phyloP scores from a whole-genome alignment of 1,140 invertebrate species.

The Chironomus striatipennis region DNA sequence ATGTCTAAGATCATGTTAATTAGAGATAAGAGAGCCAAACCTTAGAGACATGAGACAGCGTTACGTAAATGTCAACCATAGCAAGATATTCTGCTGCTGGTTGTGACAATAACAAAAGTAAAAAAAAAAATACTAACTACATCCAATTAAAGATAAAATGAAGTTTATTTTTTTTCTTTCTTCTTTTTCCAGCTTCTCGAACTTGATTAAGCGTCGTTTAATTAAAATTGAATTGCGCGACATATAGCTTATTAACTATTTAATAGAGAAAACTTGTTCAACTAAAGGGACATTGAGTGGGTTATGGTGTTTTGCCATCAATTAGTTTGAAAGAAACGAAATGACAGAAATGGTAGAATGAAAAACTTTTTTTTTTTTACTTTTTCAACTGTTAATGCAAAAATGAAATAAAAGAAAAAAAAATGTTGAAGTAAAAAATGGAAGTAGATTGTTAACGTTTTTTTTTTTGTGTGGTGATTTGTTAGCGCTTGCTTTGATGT shows the following conservation, averaged over 20 bases:
- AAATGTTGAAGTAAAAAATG: neutral
- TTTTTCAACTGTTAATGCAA: too few species aligned
- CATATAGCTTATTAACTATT: neutral
- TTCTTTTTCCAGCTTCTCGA: neutral
- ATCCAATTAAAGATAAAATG: conserved; percentile 3
- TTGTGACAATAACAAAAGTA: too few species aligned
- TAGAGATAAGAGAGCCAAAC: conserved; percentile 12
- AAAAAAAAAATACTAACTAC: neutral
- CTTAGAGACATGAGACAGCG: conserved; percentile 11
- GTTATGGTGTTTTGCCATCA: conserved; percentile 10
- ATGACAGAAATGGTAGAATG: neutral
- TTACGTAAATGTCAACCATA: neutral
- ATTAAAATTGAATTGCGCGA: conserved; percentile 13
- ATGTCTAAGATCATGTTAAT: conserved; percentile 13
- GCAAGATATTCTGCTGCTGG: neutral
- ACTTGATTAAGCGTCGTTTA: conserved; percentile 8
- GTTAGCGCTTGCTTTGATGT: too few species aligned
- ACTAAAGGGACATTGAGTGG: conserved; percentile 6
- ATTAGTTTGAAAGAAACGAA: neutral
- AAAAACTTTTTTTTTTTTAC: too few species aligned
- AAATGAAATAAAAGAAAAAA: neutral
- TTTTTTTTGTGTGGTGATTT: too few species aligned
- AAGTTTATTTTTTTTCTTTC: conserved; percentile 2
- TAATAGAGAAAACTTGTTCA: neutral
- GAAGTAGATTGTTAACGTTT: too few species aligned